phyloP scores from a whole-genome alignment of 53 echinoderm and acorn worm species.

The Pentamera pediparva region DNA sequence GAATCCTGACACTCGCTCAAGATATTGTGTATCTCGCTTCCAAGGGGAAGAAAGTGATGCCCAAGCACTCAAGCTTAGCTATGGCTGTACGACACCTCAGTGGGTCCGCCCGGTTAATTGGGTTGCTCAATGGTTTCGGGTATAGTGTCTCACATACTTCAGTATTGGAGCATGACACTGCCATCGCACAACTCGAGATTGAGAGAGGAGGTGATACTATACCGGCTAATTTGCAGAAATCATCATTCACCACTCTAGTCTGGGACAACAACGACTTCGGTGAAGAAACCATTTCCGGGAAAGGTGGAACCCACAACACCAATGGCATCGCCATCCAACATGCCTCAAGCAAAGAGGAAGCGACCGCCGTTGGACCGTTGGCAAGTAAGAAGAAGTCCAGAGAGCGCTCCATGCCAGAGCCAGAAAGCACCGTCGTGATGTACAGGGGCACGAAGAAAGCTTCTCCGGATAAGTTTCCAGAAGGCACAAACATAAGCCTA shows the following conservation, averaged over 20 bases:
- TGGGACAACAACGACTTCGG: constrained; percentile 59
- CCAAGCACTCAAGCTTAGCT: constrained; percentile 44
- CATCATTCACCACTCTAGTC: constrained; percentile 27
- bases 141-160: constrained; percentile 36
- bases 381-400: constrained; percentile 15
- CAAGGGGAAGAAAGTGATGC: constrained; percentile 50
- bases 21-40: constrained; percentile 58
- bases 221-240: not conserved
- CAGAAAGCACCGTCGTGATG: not conserved
- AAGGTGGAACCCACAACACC: constrained; percentile 61
- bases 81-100: constrained; percentile 53
- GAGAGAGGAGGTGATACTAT: not conserved
- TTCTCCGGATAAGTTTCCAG: not conserved
- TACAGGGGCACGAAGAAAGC: constrained; percentile 22
- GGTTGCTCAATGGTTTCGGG: constrained; percentile 49
- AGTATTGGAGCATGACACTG: constrained; percentile 62
- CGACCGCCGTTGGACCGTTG: not conserved
- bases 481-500: not conserved
- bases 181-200: constrained; percentile 27
- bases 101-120: constrained; percentile 56
- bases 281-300: constrained; percentile 55
- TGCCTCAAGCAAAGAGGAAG: not conserved
- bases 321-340: constrained; percentile 42
- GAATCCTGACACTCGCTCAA: constrained; percentile 35
- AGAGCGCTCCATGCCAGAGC: constrained; percentile 25